Conservation (phyloP, 2,113 vertebrate genomes). For the Myotis brandtii region DNA sequence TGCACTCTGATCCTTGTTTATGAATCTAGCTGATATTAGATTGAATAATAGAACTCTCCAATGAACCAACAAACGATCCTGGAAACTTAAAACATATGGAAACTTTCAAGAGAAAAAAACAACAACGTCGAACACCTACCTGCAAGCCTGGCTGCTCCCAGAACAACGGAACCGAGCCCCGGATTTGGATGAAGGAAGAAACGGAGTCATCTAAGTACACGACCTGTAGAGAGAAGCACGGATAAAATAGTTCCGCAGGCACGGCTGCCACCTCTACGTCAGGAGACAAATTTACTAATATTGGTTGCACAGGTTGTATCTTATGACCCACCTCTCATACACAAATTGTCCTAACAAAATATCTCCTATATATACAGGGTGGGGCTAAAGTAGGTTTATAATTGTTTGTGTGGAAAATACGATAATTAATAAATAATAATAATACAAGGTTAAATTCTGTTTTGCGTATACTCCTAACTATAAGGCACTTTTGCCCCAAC, state of each 20-base stretch:
- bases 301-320: neutral
- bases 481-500: neutral
- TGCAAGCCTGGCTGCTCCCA: constrained; percentile 99
- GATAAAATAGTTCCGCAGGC: neutral
- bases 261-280: neutral
- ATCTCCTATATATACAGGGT: neutral
- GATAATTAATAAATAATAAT: neutral
- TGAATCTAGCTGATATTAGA: neutral
- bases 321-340: neutral
- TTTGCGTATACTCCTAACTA: neutral
- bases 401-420: neutral
- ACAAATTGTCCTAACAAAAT: neutral
- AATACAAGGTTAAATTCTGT: neutral
- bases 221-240: constrained; percentile 86
- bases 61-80: neutral
- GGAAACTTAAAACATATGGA: neutral
- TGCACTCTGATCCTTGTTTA: neutral
- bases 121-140: constrained; percentile 83
- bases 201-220: constrained; percentile 96
- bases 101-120: neutral
- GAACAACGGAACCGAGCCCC: constrained; percentile 97
- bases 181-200: constrained; percentile 98
- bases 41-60: neutral
- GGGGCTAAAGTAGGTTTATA: neutral
- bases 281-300: neutral